Base-by-base conservation (phyloP, 2,888 invertebrate species). In the Aquatica leii region DNA sequence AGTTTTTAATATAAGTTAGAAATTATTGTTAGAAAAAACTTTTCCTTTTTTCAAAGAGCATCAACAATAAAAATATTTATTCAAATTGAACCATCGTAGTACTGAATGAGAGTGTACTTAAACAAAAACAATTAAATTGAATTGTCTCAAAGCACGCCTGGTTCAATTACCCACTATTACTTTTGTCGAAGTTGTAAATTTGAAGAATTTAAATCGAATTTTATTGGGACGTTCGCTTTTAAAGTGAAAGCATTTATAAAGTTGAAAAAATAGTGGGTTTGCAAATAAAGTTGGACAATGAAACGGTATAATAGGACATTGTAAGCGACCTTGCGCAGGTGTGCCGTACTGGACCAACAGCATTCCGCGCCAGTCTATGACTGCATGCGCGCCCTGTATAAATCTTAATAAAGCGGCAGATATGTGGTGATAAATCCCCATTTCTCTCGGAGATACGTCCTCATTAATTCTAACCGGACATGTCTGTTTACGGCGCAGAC, bases 401-500 rank as follows among this genome's bases (percentile, higher is more conserved):
- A 82, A 82, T 82, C 82, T 81, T 82, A 81, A 82, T 82, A 81
- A 81, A 80, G 75, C 80, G 76, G 77, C 78, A 79, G 78, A 81
- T 80, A 80, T 80, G 78, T 78, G 80, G 81, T 79, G 79, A 82
- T 82, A 82, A 82, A 82, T 82, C 78, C 81, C 81, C 80, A 82
- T 82, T 82, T 82, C 79, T 74, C 76, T 73, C 70, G 74, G 79
- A 81, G 79, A 82, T 82, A 81, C 80, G 81, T 82, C 79, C 81
- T 82, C 82, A 82, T 82, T 82, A 82, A 82, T 82, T 80, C 78
- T 76, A 74, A 76, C 76, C 77, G 78, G 79, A 80, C 80, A 77
- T 76, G 79, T 78, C 77, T 77, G 79, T 79, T 78, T 76, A 76
- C 77, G 76, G 74, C 73, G 55, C 63, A 67, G 62, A 62, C 78